Base-by-base conservation (phyloP, 2,797 vertebrate genomes). In the Amniataba percoides region DNA sequence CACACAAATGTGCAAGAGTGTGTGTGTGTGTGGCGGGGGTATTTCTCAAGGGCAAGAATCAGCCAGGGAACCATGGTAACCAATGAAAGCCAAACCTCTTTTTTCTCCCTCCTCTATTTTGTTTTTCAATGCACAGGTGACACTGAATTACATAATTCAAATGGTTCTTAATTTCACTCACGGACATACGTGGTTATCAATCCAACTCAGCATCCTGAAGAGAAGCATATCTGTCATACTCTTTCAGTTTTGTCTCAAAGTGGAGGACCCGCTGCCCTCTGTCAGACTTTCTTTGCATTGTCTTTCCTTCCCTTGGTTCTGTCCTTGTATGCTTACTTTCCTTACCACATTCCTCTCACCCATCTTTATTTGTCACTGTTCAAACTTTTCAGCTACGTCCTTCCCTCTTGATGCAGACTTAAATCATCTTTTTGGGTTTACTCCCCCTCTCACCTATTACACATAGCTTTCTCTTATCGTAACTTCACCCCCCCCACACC, bases 31-130 rank as follows among this genome's bases (percentile, higher is more conserved):
- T 59, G 25, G 4, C 9, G 56, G 48, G 27, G 9, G 4, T 52
- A 21, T 52, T 65, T 82, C 71, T 65, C 34, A 72, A 77, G 53
- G 61, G 56, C 55, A 51, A 73, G 25, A 52, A 55, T 56, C 27
- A 36, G 23, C 25, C 31, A 46, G 46, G 45, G 8, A 65, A 63
- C 46, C 23, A 43, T 27, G 52, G 10, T 6, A 43, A 71, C 18
- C 11, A 34, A 4, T 25, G 4, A 13, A 55, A 75, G 43, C 3
- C n/a, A 55, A 55, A 45, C 2, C 3, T 42, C 3, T 2, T 43
- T 46, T 23, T n/a, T n/a, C n/a, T n/a, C n/a, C n/a, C n/a, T 15
- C 3, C 6, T 10, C 34, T 34, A 34, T 34, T 18, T n/a, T 61
- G 31, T n/a, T 18, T 11, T 51, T 12, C 8, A 10, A 43, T 42